Evolutionary conservation across 2,888 invertebrate genomes (phyloP).

Genomic region (Ochropleura leucogaster): DNA sequence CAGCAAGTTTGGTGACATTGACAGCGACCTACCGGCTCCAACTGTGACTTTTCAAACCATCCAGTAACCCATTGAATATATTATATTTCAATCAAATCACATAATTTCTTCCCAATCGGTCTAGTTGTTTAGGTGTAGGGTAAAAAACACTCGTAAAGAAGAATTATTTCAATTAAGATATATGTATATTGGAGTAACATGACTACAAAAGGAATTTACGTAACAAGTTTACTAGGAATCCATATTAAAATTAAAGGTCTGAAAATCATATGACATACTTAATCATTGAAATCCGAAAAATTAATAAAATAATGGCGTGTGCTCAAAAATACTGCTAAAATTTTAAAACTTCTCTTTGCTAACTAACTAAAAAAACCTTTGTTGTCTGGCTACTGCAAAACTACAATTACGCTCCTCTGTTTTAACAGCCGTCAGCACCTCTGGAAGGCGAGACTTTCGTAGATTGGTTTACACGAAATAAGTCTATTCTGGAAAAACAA

Average conservation of each 20-base stretch:
- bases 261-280: background rate
- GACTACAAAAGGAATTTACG: background rate
- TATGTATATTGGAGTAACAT: too few relatives aligned
- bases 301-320: background rate
- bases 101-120: too few relatives aligned
- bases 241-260: background rate
- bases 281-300: background rate
- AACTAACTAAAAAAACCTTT: background rate
- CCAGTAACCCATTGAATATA: too few relatives aligned
- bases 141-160: too few relatives aligned
- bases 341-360: background rate
- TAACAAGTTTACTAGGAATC: background rate
- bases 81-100: too few relatives aligned
- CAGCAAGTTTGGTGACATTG: too few relatives aligned
- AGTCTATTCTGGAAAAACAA: slow-evolving; percentile 88
- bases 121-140: too few relatives aligned
- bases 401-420: slow-evolving; percentile 13
- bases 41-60: too few relatives aligned
- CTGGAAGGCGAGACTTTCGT: slow-evolving; percentile 89
- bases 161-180: too few relatives aligned
- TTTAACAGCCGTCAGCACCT: slow-evolving; percentile 80
- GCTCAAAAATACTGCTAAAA: background rate
- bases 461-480: slow-evolving; percentile 91
- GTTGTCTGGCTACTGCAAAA: background rate
- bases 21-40: too few relatives aligned